Evolutionary conservation across 2,888 invertebrate genomes (phyloP).

Genomic region (Apodemia hepburni): DNA sequence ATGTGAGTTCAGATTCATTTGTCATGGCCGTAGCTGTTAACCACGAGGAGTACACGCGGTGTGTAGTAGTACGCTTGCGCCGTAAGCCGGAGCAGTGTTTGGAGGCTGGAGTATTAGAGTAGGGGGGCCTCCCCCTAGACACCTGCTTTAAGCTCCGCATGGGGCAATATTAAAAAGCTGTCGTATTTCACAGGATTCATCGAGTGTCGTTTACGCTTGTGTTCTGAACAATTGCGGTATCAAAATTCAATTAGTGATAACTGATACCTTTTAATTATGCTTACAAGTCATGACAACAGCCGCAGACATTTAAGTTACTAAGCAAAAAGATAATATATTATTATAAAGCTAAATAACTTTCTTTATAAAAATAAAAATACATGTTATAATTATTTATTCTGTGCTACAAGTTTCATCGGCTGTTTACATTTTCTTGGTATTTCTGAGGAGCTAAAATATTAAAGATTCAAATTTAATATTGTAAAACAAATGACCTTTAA

Average conservation of each 20-base stretch:
- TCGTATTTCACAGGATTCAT: conserved; percentile 57
- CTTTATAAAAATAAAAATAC: too few species aligned
- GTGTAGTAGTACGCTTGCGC: conserved; percentile 65
- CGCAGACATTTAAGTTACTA: too few species aligned
- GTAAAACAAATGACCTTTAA: too few species aligned
- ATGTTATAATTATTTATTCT: too few species aligned
- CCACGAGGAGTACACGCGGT: conserved; percentile 50
- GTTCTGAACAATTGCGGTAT: conserved; percentile 53
- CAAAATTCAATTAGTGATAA: conserved; percentile 31
- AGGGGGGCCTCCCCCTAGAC: conserved; percentile 21
- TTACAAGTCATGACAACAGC: background rate
- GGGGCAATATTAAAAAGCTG: conserved; percentile 55
- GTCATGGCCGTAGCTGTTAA: conserved; percentile 19
- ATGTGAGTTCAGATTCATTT: conserved; percentile 28
- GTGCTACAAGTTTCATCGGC: too few species aligned
- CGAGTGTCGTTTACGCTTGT: conserved; percentile 53
- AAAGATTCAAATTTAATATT: too few species aligned
- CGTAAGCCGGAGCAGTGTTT: conserved; percentile 29
- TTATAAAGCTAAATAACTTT: too few species aligned
- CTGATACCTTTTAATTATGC: background rate
- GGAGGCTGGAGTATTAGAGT: conserved; percentile 30
- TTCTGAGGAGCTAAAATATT: too few species aligned
- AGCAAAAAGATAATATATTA: too few species aligned
- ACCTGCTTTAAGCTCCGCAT: conserved; percentile 32
- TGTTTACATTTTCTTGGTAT: too few species aligned